A percentile compares a stretch with the other conserved stretches of the same genome.
Conservation (phyloP, 2,113 vertebrate species). For the Tragulus kanchil region DNA sequence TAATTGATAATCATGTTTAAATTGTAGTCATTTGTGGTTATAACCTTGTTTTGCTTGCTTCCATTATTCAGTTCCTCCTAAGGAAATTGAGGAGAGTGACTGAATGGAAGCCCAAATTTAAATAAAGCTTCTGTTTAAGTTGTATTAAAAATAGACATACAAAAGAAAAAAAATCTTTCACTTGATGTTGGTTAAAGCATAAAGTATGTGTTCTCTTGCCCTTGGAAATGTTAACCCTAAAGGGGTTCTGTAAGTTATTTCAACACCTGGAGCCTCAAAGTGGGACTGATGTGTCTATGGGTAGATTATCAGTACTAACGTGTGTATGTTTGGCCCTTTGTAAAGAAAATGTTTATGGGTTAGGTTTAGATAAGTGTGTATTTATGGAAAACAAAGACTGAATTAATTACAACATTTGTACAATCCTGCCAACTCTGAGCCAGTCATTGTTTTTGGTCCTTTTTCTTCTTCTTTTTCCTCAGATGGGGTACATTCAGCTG, state of each 20-base stretch:
- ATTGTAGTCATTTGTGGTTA: conserved; percentile 72
- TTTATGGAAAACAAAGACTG: not conserved
- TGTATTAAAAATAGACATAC: conserved; percentile 72
- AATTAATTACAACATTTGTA: not conserved
- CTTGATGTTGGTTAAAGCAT: conserved; percentile 71
- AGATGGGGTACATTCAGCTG: conserved; percentile 5
- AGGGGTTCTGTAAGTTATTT: no score
- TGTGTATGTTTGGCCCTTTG: no score
- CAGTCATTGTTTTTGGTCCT: not conserved
- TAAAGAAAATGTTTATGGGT: not conserved
- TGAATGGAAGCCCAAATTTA: conserved; percentile 77
- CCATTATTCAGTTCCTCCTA: conserved; percentile 59
- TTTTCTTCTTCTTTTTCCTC: conserved; percentile 1
- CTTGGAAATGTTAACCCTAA: no score
- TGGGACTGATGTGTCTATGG: no score
- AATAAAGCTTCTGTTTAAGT: conserved; percentile 73
- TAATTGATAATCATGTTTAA: conserved; percentile 83
- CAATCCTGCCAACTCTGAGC: not conserved
- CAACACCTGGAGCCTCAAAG: no score
- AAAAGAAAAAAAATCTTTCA: conserved; percentile 51
- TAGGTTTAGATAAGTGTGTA: not conserved
- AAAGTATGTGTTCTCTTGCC: conserved; percentile 77
- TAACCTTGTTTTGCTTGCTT: conserved; percentile 73
- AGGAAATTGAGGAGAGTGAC: conserved; percentile 46
- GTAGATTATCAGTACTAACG: no score